phyloP scores from a whole-genome alignment of 1,140 invertebrate species.

The Caenorhabditis brenneri region DNA sequence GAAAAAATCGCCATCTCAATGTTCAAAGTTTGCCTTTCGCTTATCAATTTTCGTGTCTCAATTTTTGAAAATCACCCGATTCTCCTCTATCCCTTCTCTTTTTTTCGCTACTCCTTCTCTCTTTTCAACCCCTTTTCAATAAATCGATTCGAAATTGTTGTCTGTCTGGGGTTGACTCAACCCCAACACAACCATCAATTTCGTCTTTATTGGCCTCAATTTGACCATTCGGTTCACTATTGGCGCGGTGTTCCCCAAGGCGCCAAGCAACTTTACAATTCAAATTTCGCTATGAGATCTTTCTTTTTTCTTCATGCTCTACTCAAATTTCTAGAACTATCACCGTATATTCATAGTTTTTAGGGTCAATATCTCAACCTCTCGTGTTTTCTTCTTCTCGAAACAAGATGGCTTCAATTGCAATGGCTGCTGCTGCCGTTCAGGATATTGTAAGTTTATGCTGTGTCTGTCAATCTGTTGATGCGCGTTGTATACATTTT shows the following conservation, averaged over 20 bases:
- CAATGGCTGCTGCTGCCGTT: neutral
- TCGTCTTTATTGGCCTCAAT: too few relatives aligned
- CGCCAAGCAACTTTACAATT: too few relatives aligned
- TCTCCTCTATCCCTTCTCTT: constrained; percentile 11
- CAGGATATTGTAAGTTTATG: constrained; percentile 1
- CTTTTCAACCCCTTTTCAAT: neutral
- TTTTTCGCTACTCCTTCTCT: neutral
- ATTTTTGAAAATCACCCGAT: constrained; percentile 35
- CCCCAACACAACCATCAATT: neutral
- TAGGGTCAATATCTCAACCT: too few relatives aligned
- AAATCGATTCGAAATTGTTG: neutral
- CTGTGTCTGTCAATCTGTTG: too few relatives aligned
- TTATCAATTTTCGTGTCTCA: neutral
- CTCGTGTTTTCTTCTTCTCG: neutral
- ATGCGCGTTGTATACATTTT: too few relatives aligned
- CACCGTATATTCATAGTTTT: too few relatives aligned
- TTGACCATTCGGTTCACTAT: too few relatives aligned
- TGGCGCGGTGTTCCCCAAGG: too few relatives aligned
- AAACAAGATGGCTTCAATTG: too few relatives aligned
- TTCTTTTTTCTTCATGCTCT: too few relatives aligned
- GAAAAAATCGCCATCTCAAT: too few relatives aligned
- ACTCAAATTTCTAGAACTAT: neutral
- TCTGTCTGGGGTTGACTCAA: neutral
- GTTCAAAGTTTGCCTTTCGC: neutral
- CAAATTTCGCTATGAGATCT: too few relatives aligned